Base-by-base conservation (phyloP, 2,888 invertebrate genomes). In the Octonoba sinensis region DNA sequence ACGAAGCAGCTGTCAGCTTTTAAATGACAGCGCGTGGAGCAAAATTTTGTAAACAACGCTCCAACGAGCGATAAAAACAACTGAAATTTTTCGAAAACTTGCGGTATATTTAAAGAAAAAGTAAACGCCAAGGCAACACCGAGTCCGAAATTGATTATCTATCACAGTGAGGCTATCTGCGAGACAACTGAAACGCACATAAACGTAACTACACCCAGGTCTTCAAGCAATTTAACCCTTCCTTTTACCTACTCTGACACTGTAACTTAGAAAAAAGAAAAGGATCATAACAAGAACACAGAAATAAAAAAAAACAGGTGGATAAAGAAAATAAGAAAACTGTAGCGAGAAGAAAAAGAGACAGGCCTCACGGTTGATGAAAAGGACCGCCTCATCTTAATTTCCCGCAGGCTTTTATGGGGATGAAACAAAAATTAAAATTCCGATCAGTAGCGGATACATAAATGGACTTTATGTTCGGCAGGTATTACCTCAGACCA, bases 371-470 rank as follows among this genome's bases (percentile, higher is more conserved):
- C 36, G 64, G 64, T 44, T 64, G 64, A 64, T 64, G 64, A 64
- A 64, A 64, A 64, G 64, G 20, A 44, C 64, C 64, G 64, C 64
- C 64, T 44, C 64, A 27, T n/a, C 64, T 46, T 24, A 44, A 64
- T 44, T 64, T 64, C 64, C 64, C 64, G 64, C 64, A 27, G 20
- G 44, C 16, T 16, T 16, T 24, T 15, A 59, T 12, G 27, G 22
- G 59, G 20, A 16, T 3, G 59, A 59, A 18, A 8, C 54, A 54
- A 54, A 54, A 54, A 54, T 54, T 54, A 16, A 54, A n/a, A 54
- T 8, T 54, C 12, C 4, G 20, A 54, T 18, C 4, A 54, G 54
- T 18, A 15, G 54, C 16, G n/a, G 54, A 6, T 36, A 8, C 36
- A 36, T 36, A 36, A 36, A 36, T 36, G 36, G 36, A 36, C 36